A percentile compares a stretch with the other conserved stretches of the same genome.
phyloP scores from a whole-genome alignment of 2,113 vertebrate genomes.

The Donacobius atricapilla region DNA sequence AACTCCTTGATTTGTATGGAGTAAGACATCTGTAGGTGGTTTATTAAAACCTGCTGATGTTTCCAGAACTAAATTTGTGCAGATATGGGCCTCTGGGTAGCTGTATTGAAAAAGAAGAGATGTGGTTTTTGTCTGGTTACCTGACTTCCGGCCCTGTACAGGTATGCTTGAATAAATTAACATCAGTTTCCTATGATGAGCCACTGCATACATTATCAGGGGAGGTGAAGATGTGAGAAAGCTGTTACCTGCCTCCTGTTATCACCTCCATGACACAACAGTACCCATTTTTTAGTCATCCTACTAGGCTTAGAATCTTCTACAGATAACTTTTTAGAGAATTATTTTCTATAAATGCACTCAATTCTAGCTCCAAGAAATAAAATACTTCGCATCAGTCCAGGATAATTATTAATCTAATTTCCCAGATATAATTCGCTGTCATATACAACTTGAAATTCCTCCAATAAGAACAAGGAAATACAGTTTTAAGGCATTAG shows the following conservation, averaged over 20 bases:
- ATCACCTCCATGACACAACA: conserved; percentile 75
- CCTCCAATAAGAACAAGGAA: background rate
- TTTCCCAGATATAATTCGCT: conserved; percentile 53
- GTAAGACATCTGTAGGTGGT: conserved; percentile 72
- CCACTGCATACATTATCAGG: conserved; percentile 89
- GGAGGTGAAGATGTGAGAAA: conserved; percentile 78
- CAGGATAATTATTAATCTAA: conserved; percentile 8
- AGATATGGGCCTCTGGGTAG: conserved; percentile 65
- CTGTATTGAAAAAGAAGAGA: conserved; percentile 61
- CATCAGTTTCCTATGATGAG: conserved; percentile 82
- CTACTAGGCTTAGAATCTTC: conserved; percentile 45
- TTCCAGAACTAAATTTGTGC: conserved; percentile 69
- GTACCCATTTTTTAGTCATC: conserved; percentile 59
- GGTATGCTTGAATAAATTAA: conserved; percentile 89
- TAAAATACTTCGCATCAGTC: conserved; percentile 20
- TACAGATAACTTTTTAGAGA: conserved; percentile 48
- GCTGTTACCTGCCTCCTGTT: conserved; percentile 76
- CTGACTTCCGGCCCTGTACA: conserved; percentile 79
- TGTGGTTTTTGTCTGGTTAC: conserved; percentile 73
- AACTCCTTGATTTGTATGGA: conserved; percentile 72
- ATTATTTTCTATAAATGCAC: conserved; percentile 34
- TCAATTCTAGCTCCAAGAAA: conserved; percentile 21
- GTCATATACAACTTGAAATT: conserved; percentile 11
- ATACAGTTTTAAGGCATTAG: background rate
- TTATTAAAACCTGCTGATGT: conserved; percentile 79